Conservation (phyloP, 2,113 vertebrate genomes). For the Pedionomus torquatus region DNA sequence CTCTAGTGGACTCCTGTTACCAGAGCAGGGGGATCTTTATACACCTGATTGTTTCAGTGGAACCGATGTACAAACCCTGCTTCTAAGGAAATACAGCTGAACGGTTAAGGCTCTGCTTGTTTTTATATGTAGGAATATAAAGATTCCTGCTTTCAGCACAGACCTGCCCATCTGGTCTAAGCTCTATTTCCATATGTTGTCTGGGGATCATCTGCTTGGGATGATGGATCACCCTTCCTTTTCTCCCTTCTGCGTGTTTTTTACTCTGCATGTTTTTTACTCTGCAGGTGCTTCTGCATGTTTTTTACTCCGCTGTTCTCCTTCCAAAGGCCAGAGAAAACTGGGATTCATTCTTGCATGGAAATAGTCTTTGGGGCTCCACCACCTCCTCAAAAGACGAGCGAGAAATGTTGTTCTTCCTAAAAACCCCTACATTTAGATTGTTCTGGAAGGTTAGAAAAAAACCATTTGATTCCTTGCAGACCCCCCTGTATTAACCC, state of each 20-base stretch:
- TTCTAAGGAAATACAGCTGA: neutral
- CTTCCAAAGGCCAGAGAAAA: neutral
- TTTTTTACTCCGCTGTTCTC: neutral
- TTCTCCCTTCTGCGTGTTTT: neutral
- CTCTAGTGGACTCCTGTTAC: neutral
- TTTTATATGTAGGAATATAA: neutral
- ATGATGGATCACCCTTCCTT: neutral
- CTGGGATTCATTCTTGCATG: neutral
- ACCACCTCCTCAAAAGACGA: neutral
- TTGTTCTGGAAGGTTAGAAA: neutral
- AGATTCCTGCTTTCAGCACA: neutral
- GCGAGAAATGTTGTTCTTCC: neutral
- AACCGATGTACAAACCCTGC: neutral
- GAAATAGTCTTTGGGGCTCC: neutral
- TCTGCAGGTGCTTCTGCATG: neutral
- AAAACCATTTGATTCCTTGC: neutral
- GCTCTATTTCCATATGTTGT: neutral
- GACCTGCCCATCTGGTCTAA: neutral
- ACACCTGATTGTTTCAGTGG: neutral
- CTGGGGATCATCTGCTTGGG: neutral
- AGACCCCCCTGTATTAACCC: neutral
- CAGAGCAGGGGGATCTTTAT: neutral
- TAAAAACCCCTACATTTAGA: neutral
- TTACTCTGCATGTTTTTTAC: neutral
- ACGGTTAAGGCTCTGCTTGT: neutral